Base-by-base conservation (phyloP, 1,140 invertebrate species). In the Drosophila paulistorum region DNA sequence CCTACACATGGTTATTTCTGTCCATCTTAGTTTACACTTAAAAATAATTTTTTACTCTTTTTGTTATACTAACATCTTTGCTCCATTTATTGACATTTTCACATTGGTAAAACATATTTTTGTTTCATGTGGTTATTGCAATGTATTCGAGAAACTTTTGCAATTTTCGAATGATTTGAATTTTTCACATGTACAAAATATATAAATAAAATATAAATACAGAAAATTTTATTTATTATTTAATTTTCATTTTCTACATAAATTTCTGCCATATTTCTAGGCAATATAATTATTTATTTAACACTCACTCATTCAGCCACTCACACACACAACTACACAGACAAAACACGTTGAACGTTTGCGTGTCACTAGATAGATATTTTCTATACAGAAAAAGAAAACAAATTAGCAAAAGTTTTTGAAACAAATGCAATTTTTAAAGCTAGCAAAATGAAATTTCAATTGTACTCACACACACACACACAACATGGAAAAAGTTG, bases 271-370 rank as follows among this genome's bases (percentile, higher is more conserved):
- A 55, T 67, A 26, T 42, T 41, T 42, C 13, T 66, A 59, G 42
- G 10, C 17, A 71, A 35, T 37, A 20, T 37, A 37, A 75, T 75
- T 75, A 75, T 71, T 75, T 78, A 75, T 78, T 78, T 62, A 78
- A 35, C 14, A 11, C 9, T 39, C 14, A 20, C 35, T 37, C 7
- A 20, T 33, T 35, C 30, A 37, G n/a, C 6, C 30, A 30, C 30
- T 35, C 14, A 37, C 33, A 5, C 30, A 7, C 30, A 37, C 14
- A 37, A 23, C 1, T 14, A 17, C 45, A 23, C 17, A 14, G 17
- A 51, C 14, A 37, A 2, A 57, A 30, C 26, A 57, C 54, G 17
- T 48, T 48, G 9, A 20, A 51, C 7, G 9, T 51, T 51, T 51
- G 45, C 45, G 45, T 51, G 20, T 20, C 45, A 48, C 45, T 17